Conservation (phyloP, 2,888 invertebrate genomes). For the Rhagonycha fulva region DNA sequence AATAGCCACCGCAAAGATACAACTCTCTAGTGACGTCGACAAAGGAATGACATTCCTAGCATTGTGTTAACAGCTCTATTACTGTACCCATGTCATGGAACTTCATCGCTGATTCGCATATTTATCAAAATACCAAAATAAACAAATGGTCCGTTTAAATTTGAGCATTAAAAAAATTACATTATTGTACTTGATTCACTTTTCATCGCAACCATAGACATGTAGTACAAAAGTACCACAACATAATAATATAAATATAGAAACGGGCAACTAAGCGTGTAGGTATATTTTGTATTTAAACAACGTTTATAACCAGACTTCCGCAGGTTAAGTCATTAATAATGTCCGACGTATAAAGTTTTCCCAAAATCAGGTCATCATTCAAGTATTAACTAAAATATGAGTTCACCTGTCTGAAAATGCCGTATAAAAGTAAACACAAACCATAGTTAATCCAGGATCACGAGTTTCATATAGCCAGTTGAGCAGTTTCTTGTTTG, state of each 20-base stretch:
- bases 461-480: constrained; percentile 41
- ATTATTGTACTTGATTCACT: not conserved
- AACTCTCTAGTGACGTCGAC: constrained; percentile 25
- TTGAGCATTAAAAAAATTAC: not conserved
- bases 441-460: constrained; percentile 40
- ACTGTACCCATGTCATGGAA: constrained; percentile 27
- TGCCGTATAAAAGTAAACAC: constrained; percentile 37
- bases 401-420: constrained; percentile 41
- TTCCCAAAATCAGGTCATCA: constrained; percentile 11
- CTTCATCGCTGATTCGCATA: constrained; percentile 3
- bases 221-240: too few relatives aligned
- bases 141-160: not conserved
- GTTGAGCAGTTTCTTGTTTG: constrained; percentile 45
- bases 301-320: constrained; percentile 7
- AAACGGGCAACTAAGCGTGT: not conserved
- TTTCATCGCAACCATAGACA: not conserved
- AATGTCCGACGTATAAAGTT: constrained; percentile 4
- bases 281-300: constrained; percentile 7
- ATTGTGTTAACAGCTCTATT: constrained; percentile 43
- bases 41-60: constrained; percentile 32
- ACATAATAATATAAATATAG: not conserved
- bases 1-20: constrained; percentile 42
- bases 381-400: constrained; percentile 27
- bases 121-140: not conserved
- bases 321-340: constrained; percentile 16